Percentiles rank a stretch among this genome's conserved stretches.
Conservation (phyloP, 1,140 invertebrate species). For the Halesus radiatus region DNA sequence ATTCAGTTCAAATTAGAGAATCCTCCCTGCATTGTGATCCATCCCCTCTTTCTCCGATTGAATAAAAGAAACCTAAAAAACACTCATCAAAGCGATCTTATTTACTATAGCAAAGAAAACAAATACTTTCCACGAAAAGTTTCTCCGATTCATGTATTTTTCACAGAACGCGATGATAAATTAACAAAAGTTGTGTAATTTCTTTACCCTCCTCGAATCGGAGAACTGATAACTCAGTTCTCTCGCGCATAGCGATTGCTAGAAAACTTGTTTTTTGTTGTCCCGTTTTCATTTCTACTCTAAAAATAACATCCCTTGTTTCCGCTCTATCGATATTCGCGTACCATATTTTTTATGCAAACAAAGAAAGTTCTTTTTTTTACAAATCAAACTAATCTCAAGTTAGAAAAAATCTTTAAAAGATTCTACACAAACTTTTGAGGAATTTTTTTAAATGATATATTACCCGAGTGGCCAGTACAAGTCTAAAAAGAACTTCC, state of each 20-base stretch:
- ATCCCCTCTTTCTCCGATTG: no score
- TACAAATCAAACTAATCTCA: not conserved
- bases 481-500: no score
- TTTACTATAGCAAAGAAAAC: not conserved
- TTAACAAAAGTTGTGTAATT: not conserved
- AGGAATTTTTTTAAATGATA: no score
- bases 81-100: not conserved
- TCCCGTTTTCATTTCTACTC: no score
- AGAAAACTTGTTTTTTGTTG: not conserved
- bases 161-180: not conserved
- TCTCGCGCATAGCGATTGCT: not conserved
- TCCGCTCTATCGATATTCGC: no score
- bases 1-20: no score
- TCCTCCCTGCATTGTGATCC: no score
- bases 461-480: no score
- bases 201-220: not conserved
- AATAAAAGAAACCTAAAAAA: not conserved
- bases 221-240: slow-evolving; percentile 14
- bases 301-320: no score
- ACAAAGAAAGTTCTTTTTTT: no score
- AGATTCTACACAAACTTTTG: no score
- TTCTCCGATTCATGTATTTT: not conserved
- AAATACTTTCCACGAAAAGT: not conserved
- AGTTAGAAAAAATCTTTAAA: not conserved
- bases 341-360: no score